Percentiles rank a stretch among this genome's conserved stretches.
These are phyloP conservation scores for Hetaerina americana DNA, from an alignment of 1,140 invertebrate species.

Conservation along the genomic window DNA sequence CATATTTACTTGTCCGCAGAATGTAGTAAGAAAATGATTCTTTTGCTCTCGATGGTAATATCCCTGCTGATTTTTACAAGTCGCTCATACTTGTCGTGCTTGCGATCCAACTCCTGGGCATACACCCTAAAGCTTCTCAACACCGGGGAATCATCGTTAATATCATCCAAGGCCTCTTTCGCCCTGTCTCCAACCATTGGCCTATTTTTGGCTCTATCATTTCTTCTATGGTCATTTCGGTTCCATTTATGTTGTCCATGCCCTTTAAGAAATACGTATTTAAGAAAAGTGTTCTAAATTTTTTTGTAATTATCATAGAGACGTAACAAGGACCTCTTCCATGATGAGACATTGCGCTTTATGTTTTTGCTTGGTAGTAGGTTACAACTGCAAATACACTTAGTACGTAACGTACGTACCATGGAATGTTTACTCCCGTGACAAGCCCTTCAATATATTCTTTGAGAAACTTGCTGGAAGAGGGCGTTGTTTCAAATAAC, in stretches of 20 bases:
- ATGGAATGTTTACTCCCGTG: too few species aligned
- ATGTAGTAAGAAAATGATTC: constrained; percentile 78
- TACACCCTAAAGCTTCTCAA: constrained; percentile 52
- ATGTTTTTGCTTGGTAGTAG: too few species aligned
- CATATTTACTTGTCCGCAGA: constrained; percentile 38
- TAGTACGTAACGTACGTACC: too few species aligned
- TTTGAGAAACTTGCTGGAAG: too few species aligned
- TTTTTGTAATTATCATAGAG: not conserved
- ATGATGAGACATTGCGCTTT: not conserved
- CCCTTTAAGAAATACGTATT: not conserved
- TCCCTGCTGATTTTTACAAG: constrained; percentile 74
- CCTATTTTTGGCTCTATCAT: not conserved
- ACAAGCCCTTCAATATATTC: too few species aligned
- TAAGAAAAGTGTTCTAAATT: not conserved
- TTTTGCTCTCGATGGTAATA: constrained; percentile 84
- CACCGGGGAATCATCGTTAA: constrained; percentile 43
- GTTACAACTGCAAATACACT: too few species aligned
- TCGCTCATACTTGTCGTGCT: constrained; percentile 73
- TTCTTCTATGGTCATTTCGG: not conserved
- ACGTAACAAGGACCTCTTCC: not conserved
- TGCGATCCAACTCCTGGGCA: constrained; percentile 54
- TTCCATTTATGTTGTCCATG: not conserved
- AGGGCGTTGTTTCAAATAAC: too few species aligned
- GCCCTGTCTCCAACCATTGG: constrained; percentile 21
- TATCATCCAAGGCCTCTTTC: constrained; percentile 25